Evolutionary conservation across 2,113 vertebrate genomes (phyloP).

Genomic region (Chunga burmeisteri): DNA sequence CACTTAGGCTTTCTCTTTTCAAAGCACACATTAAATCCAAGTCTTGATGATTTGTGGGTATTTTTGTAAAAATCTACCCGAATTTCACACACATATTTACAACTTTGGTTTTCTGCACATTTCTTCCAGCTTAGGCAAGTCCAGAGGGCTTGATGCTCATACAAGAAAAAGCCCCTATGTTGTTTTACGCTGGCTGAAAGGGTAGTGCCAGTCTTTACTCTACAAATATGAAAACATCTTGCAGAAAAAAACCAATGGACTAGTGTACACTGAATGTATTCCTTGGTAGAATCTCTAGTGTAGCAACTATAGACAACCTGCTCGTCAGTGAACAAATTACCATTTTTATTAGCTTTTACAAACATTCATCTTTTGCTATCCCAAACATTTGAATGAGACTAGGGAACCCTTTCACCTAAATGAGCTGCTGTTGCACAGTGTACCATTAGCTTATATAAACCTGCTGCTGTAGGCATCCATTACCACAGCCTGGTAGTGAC

Average conservation of each 20-base stretch:
- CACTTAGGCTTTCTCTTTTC: background rate
- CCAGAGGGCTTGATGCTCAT: background rate
- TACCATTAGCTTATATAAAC: slow-evolving; percentile 51
- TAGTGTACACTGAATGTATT: background rate
- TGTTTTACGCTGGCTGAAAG: background rate
- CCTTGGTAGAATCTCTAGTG: background rate
- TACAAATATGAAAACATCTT: background rate
- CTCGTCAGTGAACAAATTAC: slow-evolving; percentile 15
- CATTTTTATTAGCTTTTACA: slow-evolving; percentile 33
- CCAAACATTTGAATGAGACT: background rate
- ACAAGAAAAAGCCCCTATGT: background rate
- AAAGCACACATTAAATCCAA: background rate
- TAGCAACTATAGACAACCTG: background rate
- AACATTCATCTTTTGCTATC: background rate
- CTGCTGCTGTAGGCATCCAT: slow-evolving; percentile 63
- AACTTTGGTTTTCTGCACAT: background rate
- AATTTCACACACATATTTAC: background rate
- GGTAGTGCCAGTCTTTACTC: background rate
- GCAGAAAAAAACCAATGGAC: background rate
- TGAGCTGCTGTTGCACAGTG: slow-evolving; percentile 25
- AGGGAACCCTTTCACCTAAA: slow-evolving; percentile 52
- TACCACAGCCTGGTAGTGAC: slow-evolving; percentile 50
- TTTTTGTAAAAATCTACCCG: background rate
- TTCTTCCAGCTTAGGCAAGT: background rate
- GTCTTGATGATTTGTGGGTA: background rate